A percentile compares a stretch with the other conserved stretches of the same genome.
Conservation (phyloP, 2,888 invertebrate species). For the Chalcis sispes region DNA sequence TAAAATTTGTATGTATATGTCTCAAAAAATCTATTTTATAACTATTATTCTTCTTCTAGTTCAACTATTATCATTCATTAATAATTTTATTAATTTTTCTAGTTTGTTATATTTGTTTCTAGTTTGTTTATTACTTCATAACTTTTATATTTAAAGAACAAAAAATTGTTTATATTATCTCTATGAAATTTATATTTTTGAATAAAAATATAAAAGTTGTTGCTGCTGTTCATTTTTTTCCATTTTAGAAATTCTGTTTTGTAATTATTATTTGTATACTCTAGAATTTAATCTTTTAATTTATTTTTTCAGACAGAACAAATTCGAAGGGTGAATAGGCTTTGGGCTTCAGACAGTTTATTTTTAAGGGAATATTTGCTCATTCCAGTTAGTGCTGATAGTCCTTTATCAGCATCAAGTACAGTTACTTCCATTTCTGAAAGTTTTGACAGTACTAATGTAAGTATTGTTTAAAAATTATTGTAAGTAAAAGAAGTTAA, state of each 20-base stretch:
- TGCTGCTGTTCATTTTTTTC: not conserved
- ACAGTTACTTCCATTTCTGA: slow-evolving; percentile 60
- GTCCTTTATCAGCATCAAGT: slow-evolving; percentile 75
- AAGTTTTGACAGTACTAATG: slow-evolving; percentile 56
- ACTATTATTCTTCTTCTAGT: too few relatives aligned
- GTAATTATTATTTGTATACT: slow-evolving; percentile 12
- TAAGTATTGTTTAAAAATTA: slow-evolving; percentile 34
- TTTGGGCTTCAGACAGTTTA: slow-evolving; percentile 95
- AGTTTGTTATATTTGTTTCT: too few relatives aligned
- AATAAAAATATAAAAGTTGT: not conserved
- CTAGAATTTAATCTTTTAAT: slow-evolving; percentile 6
- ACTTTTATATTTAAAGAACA: too few relatives aligned
- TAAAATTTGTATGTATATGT: too few relatives aligned
- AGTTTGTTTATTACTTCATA: too few relatives aligned
- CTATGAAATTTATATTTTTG: not conserved
- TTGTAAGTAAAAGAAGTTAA: slow-evolving; percentile 37
- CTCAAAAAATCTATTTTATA: too few relatives aligned
- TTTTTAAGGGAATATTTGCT: slow-evolving; percentile 92
- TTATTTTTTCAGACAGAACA: slow-evolving; percentile 89
- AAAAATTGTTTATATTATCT: not conserved
- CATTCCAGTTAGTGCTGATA: slow-evolving; percentile 87
- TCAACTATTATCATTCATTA: too few relatives aligned
- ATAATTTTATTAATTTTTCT: too few relatives aligned
- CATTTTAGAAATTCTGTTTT: not conserved
- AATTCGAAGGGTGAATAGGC: slow-evolving; percentile 91